phyloP scores from a whole-genome alignment of 2,888 invertebrate genomes.

The Polia nebulosa region DNA sequence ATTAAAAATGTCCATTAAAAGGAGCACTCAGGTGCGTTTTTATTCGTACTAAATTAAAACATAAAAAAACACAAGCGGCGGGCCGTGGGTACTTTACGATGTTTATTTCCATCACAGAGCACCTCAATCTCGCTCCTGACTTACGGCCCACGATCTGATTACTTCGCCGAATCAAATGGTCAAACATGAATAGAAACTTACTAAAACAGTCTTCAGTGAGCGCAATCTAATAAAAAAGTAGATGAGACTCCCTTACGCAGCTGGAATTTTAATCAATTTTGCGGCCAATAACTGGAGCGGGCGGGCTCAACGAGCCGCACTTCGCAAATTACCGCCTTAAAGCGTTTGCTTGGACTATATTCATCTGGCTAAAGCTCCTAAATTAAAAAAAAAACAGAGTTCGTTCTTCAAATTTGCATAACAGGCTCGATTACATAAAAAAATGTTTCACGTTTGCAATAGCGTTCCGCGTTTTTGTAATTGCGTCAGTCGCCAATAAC shows the following conservation, averaged over 20 bases:
- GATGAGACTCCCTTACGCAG: slow-evolving; percentile 82
- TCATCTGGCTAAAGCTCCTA: slow-evolving; percentile 77
- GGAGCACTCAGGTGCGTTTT: slow-evolving; percentile 51
- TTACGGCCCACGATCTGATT: slow-evolving; percentile 57
- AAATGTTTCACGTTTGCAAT: slow-evolving; percentile 46
- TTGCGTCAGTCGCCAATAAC: slow-evolving; percentile 59
- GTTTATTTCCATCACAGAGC: slow-evolving; percentile 49
- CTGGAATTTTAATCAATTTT: slow-evolving; percentile 89
- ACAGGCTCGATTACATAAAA: slow-evolving; percentile 70
- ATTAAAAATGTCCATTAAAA: slow-evolving; percentile 52
- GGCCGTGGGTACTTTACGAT: slow-evolving; percentile 42
- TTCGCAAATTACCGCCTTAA: slow-evolving; percentile 85
- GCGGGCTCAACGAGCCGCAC: slow-evolving; percentile 75
- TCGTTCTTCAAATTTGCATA: slow-evolving; percentile 74
- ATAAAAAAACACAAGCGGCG: slow-evolving; percentile 47
- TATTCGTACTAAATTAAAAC: slow-evolving; percentile 58
- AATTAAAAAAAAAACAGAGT: slow-evolving; percentile 77
- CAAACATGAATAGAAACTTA: slow-evolving; percentile 71
- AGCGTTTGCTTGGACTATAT: slow-evolving; percentile 78
- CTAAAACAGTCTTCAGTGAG: slow-evolving; percentile 74
- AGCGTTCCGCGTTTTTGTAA: slow-evolving; percentile 54
- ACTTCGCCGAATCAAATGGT: slow-evolving; percentile 70
- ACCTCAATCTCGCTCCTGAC: slow-evolving; percentile 26
- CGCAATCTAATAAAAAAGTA: slow-evolving; percentile 85
- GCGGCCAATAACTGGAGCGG: slow-evolving; percentile 84